These are phyloP conservation scores for Rotaria sp. DNA, from an alignment of 2,888 invertebrate genomes.

Conservation along the genomic window DNA sequence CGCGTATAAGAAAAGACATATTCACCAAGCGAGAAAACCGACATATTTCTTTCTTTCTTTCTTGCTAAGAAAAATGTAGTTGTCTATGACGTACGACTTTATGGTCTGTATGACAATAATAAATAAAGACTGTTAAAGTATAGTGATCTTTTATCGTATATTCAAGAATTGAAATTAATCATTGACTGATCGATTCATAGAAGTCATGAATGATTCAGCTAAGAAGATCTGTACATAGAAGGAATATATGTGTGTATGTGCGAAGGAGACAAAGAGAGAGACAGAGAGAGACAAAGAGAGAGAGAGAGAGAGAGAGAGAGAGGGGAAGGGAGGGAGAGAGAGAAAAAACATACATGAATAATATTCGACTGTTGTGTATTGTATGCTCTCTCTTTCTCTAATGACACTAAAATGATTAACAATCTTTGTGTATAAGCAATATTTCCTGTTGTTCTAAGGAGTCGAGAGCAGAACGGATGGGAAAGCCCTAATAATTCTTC, in stretches of 20 bases:
- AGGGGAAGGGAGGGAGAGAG: too few species aligned
- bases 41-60: background rate
- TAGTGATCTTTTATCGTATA: background rate
- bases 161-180: background rate
- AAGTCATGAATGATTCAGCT: background rate
- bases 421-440: background rate
- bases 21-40: background rate
- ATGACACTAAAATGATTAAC: slow-evolving; percentile 5
- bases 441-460: background rate
- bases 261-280: background rate
- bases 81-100: background rate
- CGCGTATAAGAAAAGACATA: background rate
- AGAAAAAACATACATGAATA: background rate
- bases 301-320: background rate
- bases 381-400: background rate
- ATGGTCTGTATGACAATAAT: background rate
- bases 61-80: background rate
- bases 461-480: background rate
- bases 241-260: too few species aligned
- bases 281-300: background rate
- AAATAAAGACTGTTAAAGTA: background rate
- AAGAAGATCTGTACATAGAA: background rate
- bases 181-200: background rate
- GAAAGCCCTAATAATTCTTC: background rate
- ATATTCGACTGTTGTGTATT: background rate